These are phyloP conservation scores for Corbicula japonica DNA, from an alignment of 2,888 invertebrate species.

Conservation along the genomic window DNA sequence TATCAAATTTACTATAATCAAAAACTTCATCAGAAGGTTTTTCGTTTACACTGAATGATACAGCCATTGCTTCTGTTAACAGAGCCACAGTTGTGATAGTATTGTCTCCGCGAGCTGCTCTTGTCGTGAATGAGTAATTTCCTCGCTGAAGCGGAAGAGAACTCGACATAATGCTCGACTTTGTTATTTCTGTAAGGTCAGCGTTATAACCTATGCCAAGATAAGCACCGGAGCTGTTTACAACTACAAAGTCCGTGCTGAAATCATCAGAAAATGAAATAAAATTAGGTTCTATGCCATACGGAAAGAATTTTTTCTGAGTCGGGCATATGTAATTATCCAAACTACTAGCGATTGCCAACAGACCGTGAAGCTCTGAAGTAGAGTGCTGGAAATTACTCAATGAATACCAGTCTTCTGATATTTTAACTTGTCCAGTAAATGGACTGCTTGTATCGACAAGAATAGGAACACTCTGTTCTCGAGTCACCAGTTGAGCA, in stretches of 20 bases:
- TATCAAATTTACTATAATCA: slow-evolving; percentile 29
- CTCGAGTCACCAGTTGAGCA: slow-evolving; percentile 37
- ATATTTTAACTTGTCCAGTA: slow-evolving; percentile 54
- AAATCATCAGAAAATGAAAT: slow-evolving; percentile 6
- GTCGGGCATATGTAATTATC: slow-evolving; percentile 35
- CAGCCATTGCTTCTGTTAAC: slow-evolving; percentile 25
- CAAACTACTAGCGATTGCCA: slow-evolving; percentile 43
- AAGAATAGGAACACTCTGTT: slow-evolving; percentile 27
- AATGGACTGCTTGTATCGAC: slow-evolving; percentile 53
- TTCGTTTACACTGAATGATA: slow-evolving; percentile 17
- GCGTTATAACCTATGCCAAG: slow-evolving; percentile 47
- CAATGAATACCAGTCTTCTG: slow-evolving; percentile 37
- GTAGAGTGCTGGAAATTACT: slow-evolving; percentile 43
- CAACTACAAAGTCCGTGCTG: slow-evolving; percentile 9
- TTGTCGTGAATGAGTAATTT: slow-evolving; percentile 46
- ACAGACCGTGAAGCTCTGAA: slow-evolving; percentile 21
- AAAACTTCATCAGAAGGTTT: slow-evolving; percentile 26
- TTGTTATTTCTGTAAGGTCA: slow-evolving; percentile 29
- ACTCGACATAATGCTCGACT: slow-evolving; percentile 10
- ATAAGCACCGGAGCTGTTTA: slow-evolving; percentile 15
- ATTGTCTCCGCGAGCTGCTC: slow-evolving; percentile 40
- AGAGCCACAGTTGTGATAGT: slow-evolving; percentile 50
- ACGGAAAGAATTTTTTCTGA: slow-evolving; percentile 26
- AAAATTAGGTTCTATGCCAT: neutral
- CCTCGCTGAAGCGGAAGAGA: slow-evolving; percentile 20